Evolutionary conservation across 2,888 invertebrate species (phyloP).

Genomic region (Nudaria mundana): DNA sequence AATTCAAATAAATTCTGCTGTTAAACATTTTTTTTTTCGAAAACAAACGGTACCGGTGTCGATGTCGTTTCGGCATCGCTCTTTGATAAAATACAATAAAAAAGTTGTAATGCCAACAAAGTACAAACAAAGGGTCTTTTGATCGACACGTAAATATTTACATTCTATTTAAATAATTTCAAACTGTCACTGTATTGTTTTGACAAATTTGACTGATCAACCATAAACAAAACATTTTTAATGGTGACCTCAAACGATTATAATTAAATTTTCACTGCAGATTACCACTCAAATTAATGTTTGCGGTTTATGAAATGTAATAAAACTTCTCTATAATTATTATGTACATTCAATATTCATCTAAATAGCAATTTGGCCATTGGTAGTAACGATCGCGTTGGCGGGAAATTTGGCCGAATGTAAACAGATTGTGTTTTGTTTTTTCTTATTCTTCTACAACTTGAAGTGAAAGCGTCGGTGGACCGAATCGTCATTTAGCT

Average conservation of each 20-base stretch:
- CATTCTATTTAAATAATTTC: conserved; percentile 14
- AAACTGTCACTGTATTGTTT: conserved; percentile 12
- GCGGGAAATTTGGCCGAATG: conserved; percentile 36
- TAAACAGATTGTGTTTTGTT: conserved; percentile 44
- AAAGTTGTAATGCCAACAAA: too few relatives aligned
- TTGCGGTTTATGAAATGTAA: conserved; percentile 31
- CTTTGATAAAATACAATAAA: neutral
- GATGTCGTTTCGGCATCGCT: neutral
- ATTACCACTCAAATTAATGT: conserved; percentile 17
- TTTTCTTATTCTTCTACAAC: conserved; percentile 18
- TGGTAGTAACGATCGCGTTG: conserved; percentile 28
- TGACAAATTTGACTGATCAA: neutral
- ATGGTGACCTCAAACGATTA: conserved; percentile 1
- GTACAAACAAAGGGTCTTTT: too few relatives aligned
- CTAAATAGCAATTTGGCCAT: conserved; percentile 1
- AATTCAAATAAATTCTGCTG: too few relatives aligned
- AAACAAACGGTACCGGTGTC: neutral
- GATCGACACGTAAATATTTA: conserved; percentile 16
- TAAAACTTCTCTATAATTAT: conserved; percentile 8
- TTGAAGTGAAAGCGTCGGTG: conserved; percentile 36
- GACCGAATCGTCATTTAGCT: conserved; percentile 30
- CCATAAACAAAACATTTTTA: conserved; percentile 19
- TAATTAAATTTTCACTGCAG: conserved; percentile 4
- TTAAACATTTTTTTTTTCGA: too few relatives aligned
- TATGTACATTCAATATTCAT: conserved; percentile 1